A percentile compares a stretch with the other conserved stretches of the same genome.
phyloP scores from a whole-genome alignment of 2,888 invertebrate genomes.

The Ceramica pisi region DNA sequence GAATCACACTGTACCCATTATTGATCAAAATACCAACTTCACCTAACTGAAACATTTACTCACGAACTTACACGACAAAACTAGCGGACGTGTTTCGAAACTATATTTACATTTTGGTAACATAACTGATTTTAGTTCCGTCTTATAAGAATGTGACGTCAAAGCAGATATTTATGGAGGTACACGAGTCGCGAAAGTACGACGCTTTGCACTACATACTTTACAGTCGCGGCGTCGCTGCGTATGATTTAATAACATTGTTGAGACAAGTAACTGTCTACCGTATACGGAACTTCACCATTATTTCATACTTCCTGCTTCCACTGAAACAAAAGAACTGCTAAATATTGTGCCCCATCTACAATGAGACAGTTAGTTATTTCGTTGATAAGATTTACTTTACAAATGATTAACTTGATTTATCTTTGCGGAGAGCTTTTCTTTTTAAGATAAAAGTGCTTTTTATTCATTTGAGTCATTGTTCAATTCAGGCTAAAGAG shows the following conservation, averaged over 20 bases:
- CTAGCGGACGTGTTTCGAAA: background rate
- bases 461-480: slow-evolving; percentile 56
- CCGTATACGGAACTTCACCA: slow-evolving; percentile 65
- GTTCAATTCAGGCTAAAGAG: slow-evolving; percentile 52
- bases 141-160: slow-evolving; percentile 47
- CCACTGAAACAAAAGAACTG: slow-evolving; percentile 63
- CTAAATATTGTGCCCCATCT: slow-evolving; percentile 53
- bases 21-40: background rate
- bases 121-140: slow-evolving; percentile 41
- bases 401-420: slow-evolving; percentile 59
- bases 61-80: slow-evolving; percentile 1
- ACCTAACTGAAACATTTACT: background rate
- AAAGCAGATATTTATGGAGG: slow-evolving; percentile 59
- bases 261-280: slow-evolving; percentile 69
- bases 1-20: no score
- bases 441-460: slow-evolving; percentile 50
- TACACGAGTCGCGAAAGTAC: slow-evolving; percentile 39
- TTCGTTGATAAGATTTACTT: slow-evolving; percentile 54
- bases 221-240: slow-evolving; percentile 63
- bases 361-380: slow-evolving; percentile 56
- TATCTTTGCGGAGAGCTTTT: slow-evolving; percentile 39
- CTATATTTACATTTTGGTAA: slow-evolving; percentile 22
- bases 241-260: slow-evolving; percentile 73
- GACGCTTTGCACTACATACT: slow-evolving; percentile 62
- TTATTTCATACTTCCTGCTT: slow-evolving; percentile 71